Conservation (phyloP, 2,113 vertebrate genomes). For the Phaetusa simplex region DNA sequence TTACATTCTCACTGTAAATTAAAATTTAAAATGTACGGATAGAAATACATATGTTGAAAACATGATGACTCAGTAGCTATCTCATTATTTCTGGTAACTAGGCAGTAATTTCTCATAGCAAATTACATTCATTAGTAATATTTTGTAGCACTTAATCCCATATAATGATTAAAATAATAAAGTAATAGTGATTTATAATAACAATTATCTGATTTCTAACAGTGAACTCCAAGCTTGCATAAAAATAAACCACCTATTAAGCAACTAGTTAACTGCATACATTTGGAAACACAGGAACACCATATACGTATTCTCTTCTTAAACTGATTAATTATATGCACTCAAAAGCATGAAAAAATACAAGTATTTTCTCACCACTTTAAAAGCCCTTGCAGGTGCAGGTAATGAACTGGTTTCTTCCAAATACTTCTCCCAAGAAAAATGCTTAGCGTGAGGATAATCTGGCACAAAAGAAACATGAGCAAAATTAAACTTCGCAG, state of each 20-base stretch:
- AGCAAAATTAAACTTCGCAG: not conserved
- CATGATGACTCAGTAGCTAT: not conserved
- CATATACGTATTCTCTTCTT: not conserved
- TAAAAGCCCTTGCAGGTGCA: conserved; percentile 87
- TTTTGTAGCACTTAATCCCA: not conserved
- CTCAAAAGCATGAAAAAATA: not conserved
- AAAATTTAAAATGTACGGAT: not conserved
- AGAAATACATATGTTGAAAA: not conserved
- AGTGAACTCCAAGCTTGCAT: not conserved
- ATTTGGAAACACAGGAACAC: not conserved
- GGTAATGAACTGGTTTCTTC: conserved; percentile 86
- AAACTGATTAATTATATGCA: not conserved
- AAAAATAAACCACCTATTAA: not conserved
- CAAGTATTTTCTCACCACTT: conserved; percentile 75
- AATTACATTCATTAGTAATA: not conserved
- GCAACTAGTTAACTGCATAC: not conserved
- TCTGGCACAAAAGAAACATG: conserved; percentile 65
- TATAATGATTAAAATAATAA: conserved; percentile 10
- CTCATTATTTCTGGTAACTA: conserved; percentile 15
- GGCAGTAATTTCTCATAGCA: not conserved
- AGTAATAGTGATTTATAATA: not conserved
- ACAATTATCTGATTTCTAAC: not conserved
- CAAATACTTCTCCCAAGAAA: conserved; percentile 88
- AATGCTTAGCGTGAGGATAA: conserved; percentile 80
- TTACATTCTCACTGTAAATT: not conserved